phyloP scores from a whole-genome alignment of 2,888 invertebrate species.

The Archaeoteleia sp. region DNA sequence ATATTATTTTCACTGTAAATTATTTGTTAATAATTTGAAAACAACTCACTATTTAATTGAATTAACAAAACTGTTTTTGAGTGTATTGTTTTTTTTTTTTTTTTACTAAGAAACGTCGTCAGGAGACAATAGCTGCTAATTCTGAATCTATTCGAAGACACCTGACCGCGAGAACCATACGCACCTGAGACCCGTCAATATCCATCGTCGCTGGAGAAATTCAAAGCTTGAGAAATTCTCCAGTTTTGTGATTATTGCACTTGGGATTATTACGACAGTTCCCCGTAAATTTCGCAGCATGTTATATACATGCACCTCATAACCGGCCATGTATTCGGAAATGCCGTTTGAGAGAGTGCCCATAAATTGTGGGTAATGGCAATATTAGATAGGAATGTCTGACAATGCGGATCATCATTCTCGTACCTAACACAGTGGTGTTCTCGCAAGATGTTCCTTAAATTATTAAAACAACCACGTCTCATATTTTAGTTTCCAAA shows the following conservation, averaged over 20 bases:
- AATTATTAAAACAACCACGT: conserved; percentile 14
- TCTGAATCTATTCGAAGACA: conserved; percentile 33
- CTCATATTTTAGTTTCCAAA: too few species aligned
- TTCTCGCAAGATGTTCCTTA: conserved; percentile 9
- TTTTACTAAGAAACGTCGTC: conserved; percentile 1
- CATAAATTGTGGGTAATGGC: conserved; percentile 35
- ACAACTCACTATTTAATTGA: too few species aligned
- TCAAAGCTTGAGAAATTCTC: conserved; percentile 23
- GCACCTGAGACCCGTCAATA: conserved; percentile 39
- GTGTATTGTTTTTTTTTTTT: too few species aligned
- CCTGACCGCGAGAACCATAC: conserved; percentile 32
- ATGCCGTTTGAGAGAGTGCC: conserved; percentile 31
- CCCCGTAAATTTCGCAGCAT: conserved; percentile 25
- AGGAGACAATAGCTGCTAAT: conserved; percentile 23
- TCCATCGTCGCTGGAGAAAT: too few species aligned
- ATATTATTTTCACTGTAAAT: too few species aligned
- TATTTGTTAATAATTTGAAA: too few species aligned
- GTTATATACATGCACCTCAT: conserved; percentile 32
- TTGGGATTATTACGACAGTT: conserved; percentile 36
- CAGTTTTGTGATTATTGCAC: conserved; percentile 44
- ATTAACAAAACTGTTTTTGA: too few species aligned
- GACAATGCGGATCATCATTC: conserved; percentile 26
- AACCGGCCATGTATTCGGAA: conserved; percentile 27
- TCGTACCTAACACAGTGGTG: conserved; percentile 21
- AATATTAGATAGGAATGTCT: conserved; percentile 38